Evolutionary conservation across 2,888 invertebrate genomes (phyloP), one percentile per base, ranked within the genome.

Genomic region (Ellobium chinense): DNA sequence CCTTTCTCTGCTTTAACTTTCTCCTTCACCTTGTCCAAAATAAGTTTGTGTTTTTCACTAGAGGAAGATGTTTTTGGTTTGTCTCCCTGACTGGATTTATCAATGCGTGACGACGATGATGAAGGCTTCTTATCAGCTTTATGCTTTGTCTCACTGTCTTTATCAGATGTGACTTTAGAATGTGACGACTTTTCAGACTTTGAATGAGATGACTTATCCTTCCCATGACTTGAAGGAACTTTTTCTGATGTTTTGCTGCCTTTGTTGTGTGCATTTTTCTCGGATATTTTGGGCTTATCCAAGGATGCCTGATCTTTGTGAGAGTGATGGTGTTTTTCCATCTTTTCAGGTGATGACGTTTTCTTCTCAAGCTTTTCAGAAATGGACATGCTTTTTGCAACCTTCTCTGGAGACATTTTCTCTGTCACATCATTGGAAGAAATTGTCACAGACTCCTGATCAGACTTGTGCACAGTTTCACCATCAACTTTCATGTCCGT

Each of bases 281-380:
- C 69, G n/a, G 9, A 7, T 7, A 36, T 27, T 60, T 72, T 72
- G 27, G 3, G 24, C 18, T 36, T 58, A 2, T 72, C 27, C 21
- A 1, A 1, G 1, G 24, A 14, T 29, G 7, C 24, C 37, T 60
- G 56, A 1, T 60, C 72, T 31, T 72, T 72, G 14, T 9, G 31
- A 72, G 60, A 37, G 7, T 7, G 46, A 46, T 7, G 46, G 9
- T 46, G 46, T 46, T 46, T 46, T 46, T 46, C 37, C 31, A 2
- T 18, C 27, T 58, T 72, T 12, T 36, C 72, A 9, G 5, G 7
- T 36, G 56, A n/a, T 21, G 34, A n/a, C 14, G 27, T 5, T 72
- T 60, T 72, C 14, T 27, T 60, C 36, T 72, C 72, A 27, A 27
- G 58, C 58, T 72, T 60, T 36, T 36, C 36, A 24, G 72, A 24